Percentiles rank a stretch among this genome's conserved stretches.
phyloP scores from a whole-genome alignment of 2,888 invertebrate species.

The Melinopterus prodromus region DNA sequence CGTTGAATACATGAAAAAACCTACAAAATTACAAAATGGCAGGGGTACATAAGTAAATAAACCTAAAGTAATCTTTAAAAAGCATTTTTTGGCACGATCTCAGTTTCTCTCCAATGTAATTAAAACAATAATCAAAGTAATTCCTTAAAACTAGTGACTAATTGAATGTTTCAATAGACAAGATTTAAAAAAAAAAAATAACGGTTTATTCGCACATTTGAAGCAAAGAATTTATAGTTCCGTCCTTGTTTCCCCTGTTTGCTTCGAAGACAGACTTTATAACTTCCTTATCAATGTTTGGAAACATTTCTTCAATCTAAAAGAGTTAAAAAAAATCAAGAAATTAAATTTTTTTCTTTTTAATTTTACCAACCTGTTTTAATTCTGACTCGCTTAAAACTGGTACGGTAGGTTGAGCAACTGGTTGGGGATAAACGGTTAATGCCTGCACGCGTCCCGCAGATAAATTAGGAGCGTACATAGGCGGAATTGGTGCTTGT shows the following conservation, averaged over 20 bases:
- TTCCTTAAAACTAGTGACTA: conserved; percentile 28
- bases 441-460: conserved; percentile 53
- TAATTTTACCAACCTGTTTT: conserved; percentile 64
- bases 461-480: conserved; percentile 44
- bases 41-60: not conserved
- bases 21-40: conserved; percentile 4
- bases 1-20: not conserved
- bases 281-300: conserved; percentile 92
- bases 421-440: conserved; percentile 57
- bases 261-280: conserved; percentile 90
- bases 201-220: conserved; percentile 78
- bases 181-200: not conserved
- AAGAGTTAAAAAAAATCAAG: conserved; percentile 22
- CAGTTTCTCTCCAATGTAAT: not conserved
- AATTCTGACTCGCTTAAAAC: conserved; percentile 68
- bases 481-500: conserved; percentile 60
- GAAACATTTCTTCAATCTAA: conserved; percentile 96
- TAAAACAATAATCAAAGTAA: not conserved
- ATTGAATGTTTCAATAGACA: conserved; percentile 17
- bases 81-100: not conserved
- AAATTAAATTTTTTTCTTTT: conserved; percentile 23
- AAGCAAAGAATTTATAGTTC: conserved; percentile 88
- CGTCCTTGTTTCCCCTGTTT: conserved; percentile 88
- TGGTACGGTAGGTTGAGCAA: conserved; percentile 43
- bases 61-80: not conserved